A percentile compares a stretch with the other conserved stretches of the same genome.
Evolutionary conservation across 2,888 invertebrate species (phyloP).

Genomic region (Diloba caeruleocephala): DNA sequence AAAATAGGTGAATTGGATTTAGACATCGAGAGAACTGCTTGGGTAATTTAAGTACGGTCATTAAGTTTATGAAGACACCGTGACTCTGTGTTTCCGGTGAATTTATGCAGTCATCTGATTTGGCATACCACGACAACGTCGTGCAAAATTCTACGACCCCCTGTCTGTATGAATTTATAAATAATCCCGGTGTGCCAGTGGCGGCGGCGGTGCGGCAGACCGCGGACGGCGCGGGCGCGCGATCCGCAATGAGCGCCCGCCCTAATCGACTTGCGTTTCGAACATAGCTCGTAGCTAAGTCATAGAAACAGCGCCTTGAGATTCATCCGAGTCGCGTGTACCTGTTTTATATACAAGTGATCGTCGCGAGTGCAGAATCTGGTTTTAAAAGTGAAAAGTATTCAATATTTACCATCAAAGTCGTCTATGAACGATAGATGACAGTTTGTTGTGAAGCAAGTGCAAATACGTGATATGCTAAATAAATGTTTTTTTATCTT

Average conservation of each 20-base stretch:
- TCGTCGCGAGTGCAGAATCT: conserved; percentile 61
- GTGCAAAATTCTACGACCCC: conserved; percentile 88
- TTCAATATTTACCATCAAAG: conserved; percentile 39
- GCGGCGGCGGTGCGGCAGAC: conserved; percentile 86
- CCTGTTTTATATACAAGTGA: conserved; percentile 22
- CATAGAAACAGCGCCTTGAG: conserved; percentile 28
- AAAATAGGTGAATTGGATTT: conserved; percentile 11
- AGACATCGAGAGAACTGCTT: neutral
- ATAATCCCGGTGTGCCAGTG: conserved; percentile 87
- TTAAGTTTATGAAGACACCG: conserved; percentile 36
- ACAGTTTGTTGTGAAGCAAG: conserved; percentile 49
- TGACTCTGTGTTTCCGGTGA: conserved; percentile 74
- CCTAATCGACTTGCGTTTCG: conserved; percentile 77
- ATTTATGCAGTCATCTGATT: conserved; percentile 75
- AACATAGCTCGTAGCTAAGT: conserved; percentile 54
- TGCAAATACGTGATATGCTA: conserved; percentile 36
- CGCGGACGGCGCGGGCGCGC: conserved; percentile 90
- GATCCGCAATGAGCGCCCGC: conserved; percentile 73
- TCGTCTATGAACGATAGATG: conserved; percentile 54
- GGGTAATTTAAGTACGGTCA: neutral
- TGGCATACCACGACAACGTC: conserved; percentile 79
- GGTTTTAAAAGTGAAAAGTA: conserved; percentile 56
- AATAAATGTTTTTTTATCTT: conserved; percentile 18
- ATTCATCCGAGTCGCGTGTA: conserved; percentile 33
- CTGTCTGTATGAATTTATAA: conserved; percentile 88